Base-by-base conservation (phyloP, 2,888 invertebrate genomes). In the Meandrusa payeni region DNA sequence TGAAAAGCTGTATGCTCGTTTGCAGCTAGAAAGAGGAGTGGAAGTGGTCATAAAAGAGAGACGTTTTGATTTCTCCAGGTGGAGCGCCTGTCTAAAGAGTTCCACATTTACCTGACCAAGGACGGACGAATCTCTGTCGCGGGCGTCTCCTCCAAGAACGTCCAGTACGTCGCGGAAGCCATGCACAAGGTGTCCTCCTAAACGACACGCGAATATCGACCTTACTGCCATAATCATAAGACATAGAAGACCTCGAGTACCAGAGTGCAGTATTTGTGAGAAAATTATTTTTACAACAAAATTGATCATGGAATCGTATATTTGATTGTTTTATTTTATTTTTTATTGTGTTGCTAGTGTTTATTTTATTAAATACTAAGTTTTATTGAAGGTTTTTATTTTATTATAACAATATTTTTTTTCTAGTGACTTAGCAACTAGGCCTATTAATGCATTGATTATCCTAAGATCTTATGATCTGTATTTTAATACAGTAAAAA, bases 111-210 rank as follows among this genome's bases (percentile, higher is more conserved):
- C 77, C 86, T 99, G 54, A 98, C 99, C 0, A 97, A 97, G 78
- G 99, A 99, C 79, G 99, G 99, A 0, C 93, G 99, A 59, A 98
- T 99, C 76, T 99, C 98, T 2, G 95, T 99, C 88, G 98, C 99
- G 41, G 99, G 99, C 39, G 93, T 99, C 3, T 94, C 97, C 1
- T 95, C 97, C 2, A 94, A 95, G 72, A 99, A 99, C 85, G 98
- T 99, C 1, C 93, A 93, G 51, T 98, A 99, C 75, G 87, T 99
- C 48, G 99, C 99, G 1, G 90, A 95, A 51, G 97, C 95, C 46
- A 97, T 99, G 58, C 97, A 99, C 76, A 90, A 93, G 80, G 97
- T 98, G 51, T 95, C 97, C 6, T 93, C 95, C 59, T 93, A 90
- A 88, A 57, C 47, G 34, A 44, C 50, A 55, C 52, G 48, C 57